Base-by-base conservation (phyloP, 2,797 vertebrate species). In the Streptopelia turtur region DNA sequence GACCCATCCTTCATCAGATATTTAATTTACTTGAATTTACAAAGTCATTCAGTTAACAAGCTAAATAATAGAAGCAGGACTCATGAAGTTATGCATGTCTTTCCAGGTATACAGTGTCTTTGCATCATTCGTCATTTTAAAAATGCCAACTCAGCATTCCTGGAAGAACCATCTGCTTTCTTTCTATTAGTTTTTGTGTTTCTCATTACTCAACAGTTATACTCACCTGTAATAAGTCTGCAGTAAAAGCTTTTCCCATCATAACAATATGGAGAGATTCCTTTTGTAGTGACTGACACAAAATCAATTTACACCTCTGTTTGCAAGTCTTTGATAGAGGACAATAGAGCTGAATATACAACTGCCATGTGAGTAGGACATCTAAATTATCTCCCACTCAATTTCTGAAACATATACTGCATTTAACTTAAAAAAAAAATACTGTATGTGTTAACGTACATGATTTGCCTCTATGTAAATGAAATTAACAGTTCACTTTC, bases 11-110 rank as follows among this genome's bases (percentile, higher is more conserved):
- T 94, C 64, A 83, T 88, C 52, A 93, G 28, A 53, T 61, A 71
- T 74, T 96, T 86, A 31, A 88, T 93, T 82, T 87, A 33, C 35
- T 75, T 88, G 49, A 70, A 89, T 92, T 90, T 91, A 89, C 37
- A 10, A 71, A 88, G 41, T 35, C 61, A 70, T 94, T 88, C 64
- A 87, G 39, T 70, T 92, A 90, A 50, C 43, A 81, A 52, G 12
- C 20, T 80, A 74, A 93, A 83, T 77, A 85, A 74, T 13, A 75
- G 50, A 91, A 90, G n/a, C 35, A 80, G 70, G 18, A 88, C 15
- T 37, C 17, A 31, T 39, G 57, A 95, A 89, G 43, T 70, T 92
- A 41, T n/a, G 3, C 0, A 0, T 72, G 72, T 33, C 24, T 77
- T 85, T 93, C 50, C 52, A 70, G 52, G 83, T 25, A 41, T 52